These are phyloP conservation scores for Drosophila eohydei DNA, from an alignment of 2,888 invertebrate species.

Conservation along the genomic window DNA sequence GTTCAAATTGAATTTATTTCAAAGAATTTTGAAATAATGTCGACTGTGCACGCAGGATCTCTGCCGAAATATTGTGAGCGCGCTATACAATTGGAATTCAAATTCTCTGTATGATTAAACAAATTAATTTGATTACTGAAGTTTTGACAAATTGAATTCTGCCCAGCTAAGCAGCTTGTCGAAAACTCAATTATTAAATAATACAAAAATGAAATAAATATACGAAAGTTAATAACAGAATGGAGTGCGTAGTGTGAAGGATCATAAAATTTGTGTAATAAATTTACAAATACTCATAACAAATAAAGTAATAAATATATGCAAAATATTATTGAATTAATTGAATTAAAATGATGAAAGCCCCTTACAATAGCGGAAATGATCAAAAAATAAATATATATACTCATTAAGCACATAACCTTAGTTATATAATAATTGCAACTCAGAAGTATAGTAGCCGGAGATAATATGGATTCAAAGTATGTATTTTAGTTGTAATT, in stretches of 20 bases:
- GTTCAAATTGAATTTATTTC: slow-evolving; percentile 57
- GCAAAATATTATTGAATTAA: not conserved
- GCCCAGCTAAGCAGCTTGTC: not conserved
- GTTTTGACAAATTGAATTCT: slow-evolving; percentile 22
- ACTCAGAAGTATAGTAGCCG: too few species aligned
- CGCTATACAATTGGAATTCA: slow-evolving; percentile 19
- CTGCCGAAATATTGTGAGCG: not conserved
- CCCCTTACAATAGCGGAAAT: not conserved
- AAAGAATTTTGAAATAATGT: slow-evolving; percentile 41
- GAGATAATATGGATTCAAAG: slow-evolving; percentile 13
- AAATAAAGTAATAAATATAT: not conserved
- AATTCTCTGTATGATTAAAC: slow-evolving; percentile 37
- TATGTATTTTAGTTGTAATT: slow-evolving; percentile 18
- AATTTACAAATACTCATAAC: not conserved
- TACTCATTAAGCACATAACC: not conserved
- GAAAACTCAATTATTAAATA: not conserved
- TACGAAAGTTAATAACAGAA: not conserved
- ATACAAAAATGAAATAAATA: not conserved
- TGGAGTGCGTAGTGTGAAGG: not conserved
- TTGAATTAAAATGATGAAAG: not conserved
- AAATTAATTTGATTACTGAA: slow-evolving; percentile 3
- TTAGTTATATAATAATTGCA: not conserved
- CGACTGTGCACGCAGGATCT: slow-evolving; percentile 29
- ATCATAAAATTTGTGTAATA: not conserved
- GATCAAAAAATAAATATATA: not conserved